phyloP scores from a whole-genome alignment of 1,140 invertebrate species.

The Vanessa atalanta region DNA sequence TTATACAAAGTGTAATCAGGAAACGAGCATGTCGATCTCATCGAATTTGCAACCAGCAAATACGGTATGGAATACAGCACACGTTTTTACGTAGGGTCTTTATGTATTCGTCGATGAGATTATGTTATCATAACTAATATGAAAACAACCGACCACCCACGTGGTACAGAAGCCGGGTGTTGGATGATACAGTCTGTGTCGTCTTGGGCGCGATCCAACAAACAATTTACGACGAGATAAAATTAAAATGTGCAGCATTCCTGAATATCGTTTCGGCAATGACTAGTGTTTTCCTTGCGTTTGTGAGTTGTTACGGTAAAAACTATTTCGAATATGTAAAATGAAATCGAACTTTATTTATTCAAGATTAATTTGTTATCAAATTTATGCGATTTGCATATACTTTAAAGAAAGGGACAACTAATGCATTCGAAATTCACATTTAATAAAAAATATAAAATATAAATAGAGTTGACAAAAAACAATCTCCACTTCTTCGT shows the following conservation, averaged over 20 bases:
- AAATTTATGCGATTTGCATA: no score
- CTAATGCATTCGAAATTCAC: no score
- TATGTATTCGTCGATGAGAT: neutral
- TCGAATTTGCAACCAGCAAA: neutral
- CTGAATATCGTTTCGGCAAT: conserved; percentile 55
- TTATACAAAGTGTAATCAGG: neutral
- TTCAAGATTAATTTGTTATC: neutral
- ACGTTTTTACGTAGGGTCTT: no score
- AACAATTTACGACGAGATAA: conserved; percentile 66
- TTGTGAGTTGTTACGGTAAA: conserved; percentile 26
- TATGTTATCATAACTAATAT: conserved; percentile 3
- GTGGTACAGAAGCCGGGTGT: conserved; percentile 49
- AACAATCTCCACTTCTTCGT: neutral
- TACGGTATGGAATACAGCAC: no score
- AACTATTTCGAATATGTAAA: conserved; percentile 13
- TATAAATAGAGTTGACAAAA: neutral
- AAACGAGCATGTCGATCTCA: neutral
- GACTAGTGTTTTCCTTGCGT: conserved; percentile 46
- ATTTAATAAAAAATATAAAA: neutral
- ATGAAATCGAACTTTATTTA: neutral
- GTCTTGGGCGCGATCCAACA: conserved; percentile 63
- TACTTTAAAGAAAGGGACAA: no score
- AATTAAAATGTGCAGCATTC: conserved; percentile 70
- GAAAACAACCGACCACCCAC: conserved; percentile 53
- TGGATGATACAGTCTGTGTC: conserved; percentile 38